These are phyloP conservation scores for Synanthedon vespiformis DNA, from an alignment of 2,888 invertebrate species.

Conservation along the genomic window DNA sequence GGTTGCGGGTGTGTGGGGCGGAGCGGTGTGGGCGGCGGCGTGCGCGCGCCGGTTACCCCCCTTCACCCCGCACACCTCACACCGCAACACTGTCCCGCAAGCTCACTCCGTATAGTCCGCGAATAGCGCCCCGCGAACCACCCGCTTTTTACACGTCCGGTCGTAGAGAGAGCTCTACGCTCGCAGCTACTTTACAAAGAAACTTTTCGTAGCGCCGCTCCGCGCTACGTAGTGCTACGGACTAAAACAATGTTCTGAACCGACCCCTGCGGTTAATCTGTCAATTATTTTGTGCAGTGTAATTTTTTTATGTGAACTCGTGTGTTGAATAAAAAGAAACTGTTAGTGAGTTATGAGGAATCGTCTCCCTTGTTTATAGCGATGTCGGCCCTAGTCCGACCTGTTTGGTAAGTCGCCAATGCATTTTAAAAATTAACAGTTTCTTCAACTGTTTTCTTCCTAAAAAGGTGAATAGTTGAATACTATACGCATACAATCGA, in stretches of 20 bases:
- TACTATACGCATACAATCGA: constrained; percentile 13
- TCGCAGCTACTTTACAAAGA: constrained; percentile 36
- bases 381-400: constrained; percentile 70
- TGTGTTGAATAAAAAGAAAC: constrained; percentile 29
- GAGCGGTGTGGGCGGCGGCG: constrained; percentile 58
- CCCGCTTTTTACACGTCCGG: constrained; percentile 31
- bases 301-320: constrained; percentile 31
- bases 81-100: constrained; percentile 18
- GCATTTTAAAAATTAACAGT: constrained; percentile 9
- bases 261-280: constrained; percentile 18
- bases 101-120: constrained; percentile 48
- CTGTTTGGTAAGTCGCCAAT: constrained; percentile 60
- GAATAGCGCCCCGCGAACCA: constrained; percentile 59
- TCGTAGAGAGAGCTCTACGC: constrained; percentile 3
- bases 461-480: constrained; percentile 25
- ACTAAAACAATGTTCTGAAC: constrained; percentile 19
- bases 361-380: constrained; percentile 55
- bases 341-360: constrained; percentile 60
- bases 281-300: constrained; percentile 40
- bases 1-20: constrained; percentile 69
- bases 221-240: constrained; percentile 39
- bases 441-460: constrained; percentile 29
- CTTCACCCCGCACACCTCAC: constrained; percentile 14
- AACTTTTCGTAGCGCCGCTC: constrained; percentile 51
- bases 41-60: constrained; percentile 35